Evolutionary conservation across 2,113 vertebrate genomes (phyloP), one percentile per base, ranked within the genome.

Genomic region (Corythaeola cristata): DNA sequence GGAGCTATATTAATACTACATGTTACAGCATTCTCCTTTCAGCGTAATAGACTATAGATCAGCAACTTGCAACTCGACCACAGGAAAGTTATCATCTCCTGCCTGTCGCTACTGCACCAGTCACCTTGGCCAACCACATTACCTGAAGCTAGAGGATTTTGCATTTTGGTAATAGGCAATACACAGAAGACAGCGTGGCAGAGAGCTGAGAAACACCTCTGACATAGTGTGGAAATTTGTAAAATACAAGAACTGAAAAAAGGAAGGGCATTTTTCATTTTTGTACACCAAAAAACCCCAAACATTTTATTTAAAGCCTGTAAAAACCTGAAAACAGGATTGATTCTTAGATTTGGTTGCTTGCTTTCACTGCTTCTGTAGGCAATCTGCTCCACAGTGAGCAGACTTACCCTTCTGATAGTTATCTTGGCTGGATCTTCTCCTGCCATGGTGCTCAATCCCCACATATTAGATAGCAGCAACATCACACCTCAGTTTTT

Each of bases 401-500:
- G 41, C 41, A 44, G 41, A 3, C 23, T 81, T 30, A 44, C 10
- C 12, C 26, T 45, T 41, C 47, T 45, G 11, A 49, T 4, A 41
- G 21, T 24, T 23, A 76, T 7, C 41, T 73, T 90, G 78, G 12
- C n/a, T 58, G 27, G 19, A 58, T 77, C 58, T 79, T 79, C 41
- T 72, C 24, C 60, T 83, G n/a, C 49, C 6, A 1, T 16, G 14
- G 17, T 66, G 27, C 32, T 89, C 2, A 0, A 0, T 9, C 30
- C 20, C 11, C 1, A 4, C 24, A 3, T 49, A 53, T 56, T 35
- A 85, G 76, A 53, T 15, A 35, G 10, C 58, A 86, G 32, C 20
- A 88, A 76, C 22, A 18, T 41, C 23, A 16, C 53, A 64, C 9
- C 35, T 60, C 22, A 22, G 4, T 59, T 82, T 85, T 85, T 39